These are phyloP conservation scores for Craseonycteris thonglongyai DNA, from an alignment of 2,113 vertebrate species.

Conservation along the genomic window DNA sequence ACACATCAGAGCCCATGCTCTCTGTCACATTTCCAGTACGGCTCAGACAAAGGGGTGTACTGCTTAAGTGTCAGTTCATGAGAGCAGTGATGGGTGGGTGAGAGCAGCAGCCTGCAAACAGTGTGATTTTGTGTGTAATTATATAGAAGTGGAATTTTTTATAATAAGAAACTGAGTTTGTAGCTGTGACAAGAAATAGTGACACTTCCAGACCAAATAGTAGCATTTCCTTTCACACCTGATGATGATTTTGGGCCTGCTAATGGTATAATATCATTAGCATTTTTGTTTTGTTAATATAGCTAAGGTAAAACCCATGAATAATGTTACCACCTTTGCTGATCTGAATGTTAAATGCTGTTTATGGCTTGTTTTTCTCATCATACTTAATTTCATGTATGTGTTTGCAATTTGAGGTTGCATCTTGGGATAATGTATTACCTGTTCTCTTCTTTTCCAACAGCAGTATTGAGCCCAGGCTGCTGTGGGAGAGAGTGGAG, in stretches of 20 bases:
- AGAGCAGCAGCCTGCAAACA: background rate
- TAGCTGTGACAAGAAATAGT: background rate
- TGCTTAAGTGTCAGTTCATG: background rate
- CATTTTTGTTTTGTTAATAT: background rate
- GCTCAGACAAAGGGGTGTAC: background rate
- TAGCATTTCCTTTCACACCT: background rate
- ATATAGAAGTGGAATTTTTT: background rate
- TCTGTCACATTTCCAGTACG: background rate
- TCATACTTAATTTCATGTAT: rapidly evolving
- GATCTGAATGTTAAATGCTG: background rate
- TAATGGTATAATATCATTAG: background rate
- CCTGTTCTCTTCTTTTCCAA: background rate
- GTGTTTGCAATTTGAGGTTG: background rate
- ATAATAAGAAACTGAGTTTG: background rate
- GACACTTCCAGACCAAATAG: background rate
- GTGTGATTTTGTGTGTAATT: background rate
- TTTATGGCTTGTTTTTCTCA: background rate
- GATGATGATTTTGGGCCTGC: background rate
- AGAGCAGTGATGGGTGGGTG: background rate
- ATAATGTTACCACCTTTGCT: background rate
- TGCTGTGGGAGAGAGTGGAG: conserved; percentile 97
- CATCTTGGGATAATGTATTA: background rate
- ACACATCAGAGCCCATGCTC: rapidly evolving
- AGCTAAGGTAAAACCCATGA: background rate
- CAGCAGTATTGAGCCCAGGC: conserved; percentile 91